Percentiles rank a stretch among this genome's conserved stretches.
phyloP scores from a whole-genome alignment of 1,140 invertebrate genomes.

The Ridgeia piscesae region DNA sequence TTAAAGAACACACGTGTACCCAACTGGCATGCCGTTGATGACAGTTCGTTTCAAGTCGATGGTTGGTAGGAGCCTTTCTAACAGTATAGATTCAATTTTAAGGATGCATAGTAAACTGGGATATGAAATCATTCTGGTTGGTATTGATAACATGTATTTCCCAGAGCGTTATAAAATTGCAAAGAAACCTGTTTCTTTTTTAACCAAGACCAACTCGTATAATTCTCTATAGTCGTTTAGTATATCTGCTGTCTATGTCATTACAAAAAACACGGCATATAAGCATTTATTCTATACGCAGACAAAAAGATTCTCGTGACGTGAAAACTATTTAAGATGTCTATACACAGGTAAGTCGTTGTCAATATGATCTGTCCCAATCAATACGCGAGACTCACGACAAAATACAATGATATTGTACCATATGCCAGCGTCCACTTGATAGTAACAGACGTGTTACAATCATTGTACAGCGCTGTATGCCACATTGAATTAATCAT shows the following conservation, averaged over 20 bases:
- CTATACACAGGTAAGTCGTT: background rate
- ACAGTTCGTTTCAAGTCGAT: background rate
- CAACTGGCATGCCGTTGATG: background rate
- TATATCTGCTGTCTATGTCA: background rate
- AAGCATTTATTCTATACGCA: background rate
- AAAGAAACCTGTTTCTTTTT: too few species aligned
- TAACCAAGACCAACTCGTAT: too few species aligned
- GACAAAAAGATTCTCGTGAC: background rate
- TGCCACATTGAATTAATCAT: background rate
- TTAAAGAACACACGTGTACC: background rate
- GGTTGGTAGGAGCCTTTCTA: background rate
- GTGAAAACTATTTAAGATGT: background rate
- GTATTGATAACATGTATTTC: background rate
- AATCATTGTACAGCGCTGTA: too few species aligned
- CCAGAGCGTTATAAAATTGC: background rate
- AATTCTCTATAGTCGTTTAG: too few species aligned
- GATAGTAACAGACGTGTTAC: background rate
- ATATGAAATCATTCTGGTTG: background rate
- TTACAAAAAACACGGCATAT: background rate
- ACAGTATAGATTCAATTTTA: background rate
- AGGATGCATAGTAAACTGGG: background rate
- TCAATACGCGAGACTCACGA: background rate
- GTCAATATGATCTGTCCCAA: background rate
- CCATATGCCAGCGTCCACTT: background rate
- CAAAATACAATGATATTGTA: background rate